Base-by-base conservation (phyloP, 2,888 invertebrate species). In the Melanostoma mellinum region DNA sequence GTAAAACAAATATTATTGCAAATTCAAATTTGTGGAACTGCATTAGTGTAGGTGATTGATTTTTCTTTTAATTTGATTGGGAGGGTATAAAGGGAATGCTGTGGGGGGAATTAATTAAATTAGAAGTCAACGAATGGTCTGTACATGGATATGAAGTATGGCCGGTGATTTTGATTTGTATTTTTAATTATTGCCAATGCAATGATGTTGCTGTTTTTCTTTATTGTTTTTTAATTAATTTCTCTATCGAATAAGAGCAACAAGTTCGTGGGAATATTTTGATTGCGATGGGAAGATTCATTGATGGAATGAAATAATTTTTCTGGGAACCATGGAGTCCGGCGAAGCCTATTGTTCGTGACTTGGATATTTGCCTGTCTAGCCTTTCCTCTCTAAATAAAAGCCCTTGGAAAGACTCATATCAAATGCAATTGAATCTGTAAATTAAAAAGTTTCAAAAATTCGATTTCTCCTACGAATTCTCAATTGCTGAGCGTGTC, bases 221-320 rank as follows among this genome's bases (percentile, higher is more conserved):
- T 52, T 46, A 53, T 71, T 72, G 36, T 55, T 67, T 65, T 60
- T 75, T 67, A 75, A 75, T 75, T 65, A 71, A 75, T 76, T 72
- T 46, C 67, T 55, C 44, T 30, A 67, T 35, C 9, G n/a, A 35
- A 36, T n/a, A 53, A 44, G 77, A 73, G 81, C 81, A 82, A 82
- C 76, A 82, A 73, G 81, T 82, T 68, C 77, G 53, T 82, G 75
- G 61, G 81, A 81, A 60, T 61, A 40, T 53, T 48, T 40, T 35
- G 30, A 6, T 46, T 35, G 8, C 36, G 40, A 61, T 73, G 46
- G 20, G 38, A 56, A 65, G 20, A 46, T 61, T 55, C 10, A 38
- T 36, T 35, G 8, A 46, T 10, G 44, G 20, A 60, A 33, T 35
- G 44, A 60, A 38, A 0, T 32, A 20, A 20, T 35, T 35, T 44